Base-by-base conservation (phyloP, 2,113 vertebrate genomes). In the Chascanopsetta lugubris region DNA sequence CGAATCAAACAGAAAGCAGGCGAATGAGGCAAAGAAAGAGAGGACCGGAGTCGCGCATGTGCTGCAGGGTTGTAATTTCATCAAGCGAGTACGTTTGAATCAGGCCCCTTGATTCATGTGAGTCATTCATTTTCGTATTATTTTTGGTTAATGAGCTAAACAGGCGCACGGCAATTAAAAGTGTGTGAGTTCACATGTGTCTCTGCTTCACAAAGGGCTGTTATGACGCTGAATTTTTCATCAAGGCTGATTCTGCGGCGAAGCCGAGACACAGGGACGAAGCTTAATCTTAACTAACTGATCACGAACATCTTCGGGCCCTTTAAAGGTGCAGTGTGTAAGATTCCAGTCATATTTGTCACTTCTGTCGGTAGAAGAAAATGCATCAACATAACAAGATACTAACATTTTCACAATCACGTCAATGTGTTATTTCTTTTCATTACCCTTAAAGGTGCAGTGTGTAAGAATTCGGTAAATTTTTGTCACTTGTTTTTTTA, bases 1-100 rank as follows among this genome's bases (percentile, higher is more conserved):
- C 6, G 24, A 20, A 60, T 78, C 43, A 72, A 48, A 59, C 22
- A 69, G 17, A 60, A 38, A 59, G 30, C 50, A 42, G 7, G 15
- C n/a, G 38, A 21, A 75, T 8, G 27, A 27, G 22, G 34, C 12
- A 20, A 49, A 67, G 53, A 21, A 22, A 29, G 20, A 34, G 32
- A 46, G 24, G 54, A 24, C 61, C 12, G 7, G 36, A 53, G 25
- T 13, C 20, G 1, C 25, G 2, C 38, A 24, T 42, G 11, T 4
- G 24, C 38, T 26, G 12, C 27, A 18, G 25, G 42, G 5, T 10
- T 36, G 21, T 11, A 21, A n/a, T 34, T n/a, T 57, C 6, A 61
- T 48, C 46, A 34, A 66, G 60, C 1, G 20, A 58, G 8, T 5
- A 2, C n/a, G n/a, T n/a, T n/a, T 40, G 2, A 61, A 45, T 46